phyloP scores from a whole-genome alignment of 1,140 invertebrate genomes.

The Piezodorus guildinii region DNA sequence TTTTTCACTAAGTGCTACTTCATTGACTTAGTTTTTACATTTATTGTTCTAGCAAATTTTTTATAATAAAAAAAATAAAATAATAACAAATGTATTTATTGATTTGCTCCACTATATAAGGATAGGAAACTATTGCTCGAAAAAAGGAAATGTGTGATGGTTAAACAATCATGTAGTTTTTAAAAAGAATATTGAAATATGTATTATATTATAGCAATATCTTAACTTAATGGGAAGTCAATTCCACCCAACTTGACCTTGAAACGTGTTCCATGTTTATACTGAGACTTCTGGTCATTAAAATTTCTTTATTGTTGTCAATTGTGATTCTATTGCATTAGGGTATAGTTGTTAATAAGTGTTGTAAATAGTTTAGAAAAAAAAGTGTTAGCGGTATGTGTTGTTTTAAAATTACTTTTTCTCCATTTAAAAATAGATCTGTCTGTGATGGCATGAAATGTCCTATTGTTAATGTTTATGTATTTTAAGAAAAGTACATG shows the following conservation, averaged over 20 bases:
- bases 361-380: constrained; percentile 19
- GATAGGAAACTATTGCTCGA: constrained; percentile 13
- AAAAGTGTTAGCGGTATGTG: constrained; percentile 8
- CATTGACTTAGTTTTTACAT: neutral
- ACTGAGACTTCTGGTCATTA: constrained; percentile 10
- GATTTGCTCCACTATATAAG: constrained; percentile 5
- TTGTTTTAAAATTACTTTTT: constrained; percentile 12
- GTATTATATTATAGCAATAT: constrained; percentile 6
- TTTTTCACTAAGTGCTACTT: constrained; percentile 6
- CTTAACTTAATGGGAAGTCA: constrained; percentile 13
- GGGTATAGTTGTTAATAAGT: constrained; percentile 16
- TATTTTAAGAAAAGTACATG: constrained; percentile 19
- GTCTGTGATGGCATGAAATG: constrained; percentile 23
- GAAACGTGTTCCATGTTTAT: constrained; percentile 14
- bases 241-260: constrained; percentile 16
- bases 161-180: constrained; percentile 15
- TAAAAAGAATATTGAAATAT: neutral
- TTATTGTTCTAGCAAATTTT: constrained; percentile 6
- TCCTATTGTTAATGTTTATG: constrained; percentile 20
- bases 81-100: neutral
- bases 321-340: constrained; percentile 19
- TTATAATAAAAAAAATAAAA: neutral
- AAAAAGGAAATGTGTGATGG: constrained; percentile 16
- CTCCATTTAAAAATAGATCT: constrained; percentile 17
- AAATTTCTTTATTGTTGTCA: constrained; percentile 19